Base-by-base conservation (phyloP, 1,140 invertebrate species). In the Leptoteleia sp. region DNA sequence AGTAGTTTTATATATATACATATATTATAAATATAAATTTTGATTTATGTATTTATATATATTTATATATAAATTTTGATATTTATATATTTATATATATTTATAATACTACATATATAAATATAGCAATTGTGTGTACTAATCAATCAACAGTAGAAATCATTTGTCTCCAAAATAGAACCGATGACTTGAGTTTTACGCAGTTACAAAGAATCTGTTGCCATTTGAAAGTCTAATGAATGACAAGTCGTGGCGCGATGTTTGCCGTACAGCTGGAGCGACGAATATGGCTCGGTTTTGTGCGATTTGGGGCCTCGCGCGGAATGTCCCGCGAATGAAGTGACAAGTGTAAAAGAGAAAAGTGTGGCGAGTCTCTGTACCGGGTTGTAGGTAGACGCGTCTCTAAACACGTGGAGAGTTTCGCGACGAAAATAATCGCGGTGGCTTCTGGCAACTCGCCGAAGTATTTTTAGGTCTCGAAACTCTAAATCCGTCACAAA, bases 401-500 rank as follows among this genome's bases (percentile, higher is more conserved):
- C 76, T 78, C 64, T 45, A 81, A 84, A 84, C 84, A 87, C 84
- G 85, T 85, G 85, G 82, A 82, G 81, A 55, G 35, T 48, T 48
- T 71, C 47, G 31, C 62, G 80, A 77, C 79, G 70, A 27, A 84
- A 86, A 85, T 86, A 86, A 84, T 55, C 77, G 31, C 65, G 45
- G 71, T 80, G 64, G 72, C 43, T 84, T 82, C 80, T 84, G 81
- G 83, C 78, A 77, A 72, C 71, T 76, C 75, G 48, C 57, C 79
- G 64, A 38, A 13, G 27, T 87, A 87, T 84, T 84, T 85, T 85
- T 87, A 85, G 82, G 40, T 48, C 52, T 54, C 62, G 61, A 68
- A 37, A 65, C 43, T 81, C 81, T 85, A 87, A 85, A 83, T 84
- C 61, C 65, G 82, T 82, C 79, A 84, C 83, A 84, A 84, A 84